Conservation (phyloP, 2,113 vertebrate genomes). For the Bagarius yarrelli region DNA sequence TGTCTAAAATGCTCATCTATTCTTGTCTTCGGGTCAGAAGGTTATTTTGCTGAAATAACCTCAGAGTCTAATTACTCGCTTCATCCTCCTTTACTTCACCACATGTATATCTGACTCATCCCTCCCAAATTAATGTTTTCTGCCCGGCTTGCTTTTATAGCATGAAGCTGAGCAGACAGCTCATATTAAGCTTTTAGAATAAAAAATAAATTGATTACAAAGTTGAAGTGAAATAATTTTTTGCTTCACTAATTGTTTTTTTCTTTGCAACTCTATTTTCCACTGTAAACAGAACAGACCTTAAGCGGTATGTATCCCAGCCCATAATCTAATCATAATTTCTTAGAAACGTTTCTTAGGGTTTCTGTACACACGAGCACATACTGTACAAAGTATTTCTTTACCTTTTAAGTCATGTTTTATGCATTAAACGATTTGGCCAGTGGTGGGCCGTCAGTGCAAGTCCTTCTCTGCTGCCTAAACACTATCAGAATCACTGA, state of each 20-base stretch:
- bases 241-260: conserved; percentile 30
- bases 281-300: conserved; percentile 52
- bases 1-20: conserved; percentile 1
- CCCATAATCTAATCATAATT: neutral
- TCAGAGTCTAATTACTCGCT: conserved; percentile 25
- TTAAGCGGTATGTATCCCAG: conserved; percentile 58
- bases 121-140: neutral
- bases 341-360: no score
- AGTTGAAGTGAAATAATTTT: neutral
- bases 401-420: no score
- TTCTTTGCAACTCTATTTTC: conserved; percentile 23
- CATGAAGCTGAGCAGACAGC: neutral
- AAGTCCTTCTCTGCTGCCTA: no score
- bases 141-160: conserved; percentile 24
- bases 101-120: conserved; percentile 17
- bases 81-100: conserved; percentile 15
- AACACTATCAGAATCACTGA: no score
- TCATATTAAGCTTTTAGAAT: neutral
- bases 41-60: conserved; percentile 13
- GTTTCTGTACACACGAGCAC: neutral
- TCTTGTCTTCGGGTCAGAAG: neutral
- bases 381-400: neutral
- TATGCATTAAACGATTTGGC: no score
- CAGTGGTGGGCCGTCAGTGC: no score
- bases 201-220: conserved; percentile 4